Percentiles rank a stretch among this genome's conserved stretches.
Conservation (phyloP, 2,797 vertebrate species). For the Sebastes jordani region DNA sequence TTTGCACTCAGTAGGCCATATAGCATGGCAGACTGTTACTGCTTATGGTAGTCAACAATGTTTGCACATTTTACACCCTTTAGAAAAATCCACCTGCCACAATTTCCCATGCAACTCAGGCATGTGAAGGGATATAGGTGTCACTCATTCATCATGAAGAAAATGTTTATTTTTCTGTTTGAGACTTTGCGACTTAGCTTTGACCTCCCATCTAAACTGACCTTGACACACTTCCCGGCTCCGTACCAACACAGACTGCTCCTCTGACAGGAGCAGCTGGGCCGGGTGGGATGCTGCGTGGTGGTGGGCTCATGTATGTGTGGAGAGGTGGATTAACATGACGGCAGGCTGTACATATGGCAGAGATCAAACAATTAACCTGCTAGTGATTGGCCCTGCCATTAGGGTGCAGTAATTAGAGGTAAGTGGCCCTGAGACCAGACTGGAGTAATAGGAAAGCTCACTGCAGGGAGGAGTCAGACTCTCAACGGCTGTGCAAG, state of each 20-base stretch:
- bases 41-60: neutral
- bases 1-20: neutral
- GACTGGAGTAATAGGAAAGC: slow-evolving; percentile 53
- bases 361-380: slow-evolving; percentile 87
- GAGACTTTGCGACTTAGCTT: neutral
- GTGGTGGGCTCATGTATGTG: slow-evolving; percentile 27
- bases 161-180: neutral
- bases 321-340: slow-evolving; percentile 64
- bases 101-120: neutral
- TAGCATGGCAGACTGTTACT: neutral
- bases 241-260: slow-evolving; percentile 8
- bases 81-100: neutral
- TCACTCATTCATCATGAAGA: neutral
- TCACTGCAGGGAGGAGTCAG: slow-evolving; percentile 45
- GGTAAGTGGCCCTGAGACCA: slow-evolving; percentile 71
- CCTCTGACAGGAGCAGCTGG: slow-evolving; percentile 40
- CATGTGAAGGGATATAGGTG: neutral
- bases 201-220: slow-evolving; percentile 33
- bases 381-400: slow-evolving; percentile 76
- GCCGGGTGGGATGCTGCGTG: slow-evolving; percentile 1
- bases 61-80: neutral
- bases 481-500: slow-evolving; percentile 47
- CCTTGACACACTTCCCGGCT: slow-evolving; percentile 54
- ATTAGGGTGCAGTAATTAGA: slow-evolving; percentile 80
- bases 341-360: slow-evolving; percentile 80